Percentiles rank a stretch among this genome's conserved stretches.
Conservation (phyloP, 2,888 invertebrate species). For the Hirudinaria manillensis region DNA sequence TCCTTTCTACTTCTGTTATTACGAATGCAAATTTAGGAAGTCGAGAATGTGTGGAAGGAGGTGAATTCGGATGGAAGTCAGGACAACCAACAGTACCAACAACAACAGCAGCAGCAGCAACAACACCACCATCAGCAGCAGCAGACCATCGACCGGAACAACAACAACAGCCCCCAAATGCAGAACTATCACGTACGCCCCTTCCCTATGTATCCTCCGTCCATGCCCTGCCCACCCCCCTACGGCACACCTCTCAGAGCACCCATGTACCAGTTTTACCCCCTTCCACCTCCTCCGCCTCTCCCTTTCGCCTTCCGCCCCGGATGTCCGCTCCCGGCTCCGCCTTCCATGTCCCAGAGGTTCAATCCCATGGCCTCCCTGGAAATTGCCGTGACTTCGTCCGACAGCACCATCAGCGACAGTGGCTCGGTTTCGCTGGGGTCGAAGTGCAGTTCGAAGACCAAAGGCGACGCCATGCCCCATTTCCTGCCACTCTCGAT, state of each 20-base stretch:
- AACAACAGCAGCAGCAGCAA: neutral
- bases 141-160: neutral
- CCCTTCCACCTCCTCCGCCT: neutral
- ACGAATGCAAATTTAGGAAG: neutral
- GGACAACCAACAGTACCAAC: neutral
- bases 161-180: neutral
- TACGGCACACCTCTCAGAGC: neutral
- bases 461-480: neutral
- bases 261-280: constrained; percentile 6
- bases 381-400: neutral
- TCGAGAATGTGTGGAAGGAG: constrained; percentile 5
- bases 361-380: neutral
- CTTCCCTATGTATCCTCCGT: neutral
- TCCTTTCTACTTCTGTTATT: too few relatives aligned
- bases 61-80: neutral
- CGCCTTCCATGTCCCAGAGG: neutral
- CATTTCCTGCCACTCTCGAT: neutral
- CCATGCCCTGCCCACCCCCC: neutral
- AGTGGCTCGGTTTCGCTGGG: too few relatives aligned
- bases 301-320: neutral
- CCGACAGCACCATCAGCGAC: neutral
- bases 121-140: constrained; percentile 3
- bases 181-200: neutral
- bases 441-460: neutral
- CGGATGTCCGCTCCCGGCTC: neutral